These are phyloP conservation scores for Trypoxylon attenuatum DNA, from an alignment of 2,888 invertebrate genomes.

Conservation along the genomic window DNA sequence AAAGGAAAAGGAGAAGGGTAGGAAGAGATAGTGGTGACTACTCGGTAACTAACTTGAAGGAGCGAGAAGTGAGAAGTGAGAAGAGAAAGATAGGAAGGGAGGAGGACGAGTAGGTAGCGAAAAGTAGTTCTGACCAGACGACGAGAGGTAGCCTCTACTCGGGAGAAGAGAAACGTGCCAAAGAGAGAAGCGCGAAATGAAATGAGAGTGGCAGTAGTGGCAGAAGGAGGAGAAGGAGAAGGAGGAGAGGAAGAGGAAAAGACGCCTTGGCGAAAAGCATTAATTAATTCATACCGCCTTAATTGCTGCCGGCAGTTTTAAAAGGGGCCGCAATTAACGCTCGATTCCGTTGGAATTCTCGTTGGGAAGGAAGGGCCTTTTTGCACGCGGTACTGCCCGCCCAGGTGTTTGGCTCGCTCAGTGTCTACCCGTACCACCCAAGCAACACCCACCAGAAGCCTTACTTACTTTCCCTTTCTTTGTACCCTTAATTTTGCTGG, in stretches of 20 bases:
- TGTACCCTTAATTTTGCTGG: too few relatives aligned
- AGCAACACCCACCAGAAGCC: too few relatives aligned
- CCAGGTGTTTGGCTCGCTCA: too few relatives aligned
- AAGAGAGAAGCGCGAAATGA: background rate
- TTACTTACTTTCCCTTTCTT: too few relatives aligned
- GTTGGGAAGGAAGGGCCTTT: too few relatives aligned
- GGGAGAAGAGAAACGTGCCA: slow-evolving; percentile 1
- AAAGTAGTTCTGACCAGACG: background rate
- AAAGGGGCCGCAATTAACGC: slow-evolving; percentile 53
- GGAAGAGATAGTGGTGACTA: background rate
- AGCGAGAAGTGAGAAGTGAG: background rate
- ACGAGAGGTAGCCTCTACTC: background rate
- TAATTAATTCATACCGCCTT: slow-evolving; percentile 49
- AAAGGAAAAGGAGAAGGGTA: background rate
- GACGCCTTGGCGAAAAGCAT: slow-evolving; percentile 22
- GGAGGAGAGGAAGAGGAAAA: background rate
- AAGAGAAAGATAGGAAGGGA: background rate
- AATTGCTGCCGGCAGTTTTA: slow-evolving; percentile 48
- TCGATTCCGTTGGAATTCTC: slow-evolving; percentile 44
- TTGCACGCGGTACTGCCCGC: too few relatives aligned
- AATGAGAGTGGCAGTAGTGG: background rate
- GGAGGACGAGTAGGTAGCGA: background rate
- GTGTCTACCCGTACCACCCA: too few relatives aligned
- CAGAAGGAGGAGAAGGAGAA: background rate
- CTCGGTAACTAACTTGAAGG: background rate